Conservation (phyloP, 2,113 vertebrate genomes). For the Percina caprodes region DNA sequence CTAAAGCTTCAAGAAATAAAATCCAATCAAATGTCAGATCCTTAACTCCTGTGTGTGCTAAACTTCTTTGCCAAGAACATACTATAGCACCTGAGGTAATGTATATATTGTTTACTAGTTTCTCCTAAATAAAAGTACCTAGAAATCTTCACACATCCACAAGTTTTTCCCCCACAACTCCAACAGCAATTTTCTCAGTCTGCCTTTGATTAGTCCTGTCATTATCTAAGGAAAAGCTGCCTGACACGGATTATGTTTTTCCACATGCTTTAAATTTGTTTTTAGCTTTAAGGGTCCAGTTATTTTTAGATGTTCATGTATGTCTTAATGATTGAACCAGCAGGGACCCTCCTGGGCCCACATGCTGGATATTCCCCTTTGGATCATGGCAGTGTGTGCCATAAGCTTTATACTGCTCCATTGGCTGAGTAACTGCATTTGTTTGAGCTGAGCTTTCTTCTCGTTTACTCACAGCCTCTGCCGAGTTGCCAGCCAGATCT, state of each 20-base stretch:
- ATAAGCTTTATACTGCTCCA: conserved; percentile 48
- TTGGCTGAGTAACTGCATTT: conserved; percentile 74
- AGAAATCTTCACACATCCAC: background rate
- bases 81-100: background rate
- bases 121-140: background rate
- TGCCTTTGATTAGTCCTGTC: conserved; percentile 9
- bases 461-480: conserved; percentile 81
- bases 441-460: conserved; percentile 80
- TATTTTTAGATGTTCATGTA: conserved; percentile 50
- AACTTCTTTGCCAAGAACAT: too few species aligned
- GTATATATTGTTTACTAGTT: background rate
- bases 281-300: conserved; percentile 19
- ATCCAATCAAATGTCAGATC: background rate
- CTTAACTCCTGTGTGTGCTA: background rate
- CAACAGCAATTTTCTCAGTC: background rate
- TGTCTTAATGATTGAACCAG: conserved; percentile 61
- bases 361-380: conserved; percentile 49
- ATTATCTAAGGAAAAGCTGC: background rate
- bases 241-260: background rate
- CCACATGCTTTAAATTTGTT: conserved; percentile 4
- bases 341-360: conserved; percentile 52
- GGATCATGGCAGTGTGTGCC: conserved; percentile 54
- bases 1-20: background rate
- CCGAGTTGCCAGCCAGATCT: conserved; percentile 77
- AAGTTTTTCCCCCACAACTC: background rate